phyloP scores from a whole-genome alignment of 2,888 invertebrate genomes.

The Himalopsyche anomala region DNA sequence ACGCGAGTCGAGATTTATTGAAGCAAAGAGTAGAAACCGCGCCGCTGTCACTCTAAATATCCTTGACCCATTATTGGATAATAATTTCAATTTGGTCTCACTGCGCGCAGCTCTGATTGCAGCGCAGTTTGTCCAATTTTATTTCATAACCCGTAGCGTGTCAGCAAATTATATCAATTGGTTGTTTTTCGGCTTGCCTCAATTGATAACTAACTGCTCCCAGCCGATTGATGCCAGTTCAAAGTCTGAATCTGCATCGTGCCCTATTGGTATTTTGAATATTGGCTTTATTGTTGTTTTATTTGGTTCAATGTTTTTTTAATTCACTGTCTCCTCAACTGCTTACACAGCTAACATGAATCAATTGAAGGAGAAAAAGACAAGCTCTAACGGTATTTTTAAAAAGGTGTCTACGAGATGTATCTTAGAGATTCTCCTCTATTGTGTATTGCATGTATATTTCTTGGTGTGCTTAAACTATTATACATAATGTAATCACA shows the following conservation, averaged over 20 bases:
- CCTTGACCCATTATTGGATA: constrained; percentile 42
- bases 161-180: constrained; percentile 48
- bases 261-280: background rate
- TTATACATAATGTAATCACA: too few species aligned
- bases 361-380: too few species aligned
- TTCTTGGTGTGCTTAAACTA: too few species aligned
- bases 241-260: constrained; percentile 2
- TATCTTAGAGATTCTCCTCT: too few species aligned
- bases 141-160: constrained; percentile 43
- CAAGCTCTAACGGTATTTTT: too few species aligned
- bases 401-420: too few species aligned
- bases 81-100: constrained; percentile 41
- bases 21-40: constrained; percentile 22
- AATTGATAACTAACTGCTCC: constrained; percentile 10
- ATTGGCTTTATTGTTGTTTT: constrained; percentile 20
- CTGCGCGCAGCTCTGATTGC: constrained; percentile 40
- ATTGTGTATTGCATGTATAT: too few species aligned
- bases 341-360: too few species aligned
- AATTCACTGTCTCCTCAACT: too few species aligned
- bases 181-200: constrained; percentile 45
- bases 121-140: constrained; percentile 44
- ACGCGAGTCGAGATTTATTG: constrained; percentile 6
- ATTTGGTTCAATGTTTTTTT: background rate
- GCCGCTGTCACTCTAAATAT: constrained; percentile 29
- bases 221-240: background rate